Percentiles rank a stretch among this genome's conserved stretches.
phyloP scores from a whole-genome alignment of 2,113 vertebrate species.

The Ptychochromis oligacanthus region DNA sequence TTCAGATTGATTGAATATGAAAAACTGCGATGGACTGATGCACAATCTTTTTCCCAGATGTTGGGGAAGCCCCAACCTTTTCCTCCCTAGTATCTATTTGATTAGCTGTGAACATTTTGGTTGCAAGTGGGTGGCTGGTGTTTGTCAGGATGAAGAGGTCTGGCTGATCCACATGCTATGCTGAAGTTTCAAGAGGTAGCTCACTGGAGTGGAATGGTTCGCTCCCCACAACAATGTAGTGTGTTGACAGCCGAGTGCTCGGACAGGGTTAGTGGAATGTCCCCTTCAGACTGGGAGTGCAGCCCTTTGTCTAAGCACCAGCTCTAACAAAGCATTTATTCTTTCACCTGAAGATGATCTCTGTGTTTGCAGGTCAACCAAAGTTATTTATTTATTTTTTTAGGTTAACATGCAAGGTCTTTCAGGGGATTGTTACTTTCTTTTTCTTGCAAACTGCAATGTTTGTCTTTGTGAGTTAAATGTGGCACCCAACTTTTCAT shows the following conservation, averaged over 20 bases:
- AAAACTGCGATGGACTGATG: background rate
- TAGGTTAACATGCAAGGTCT: background rate
- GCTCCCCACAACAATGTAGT: slow-evolving; percentile 66
- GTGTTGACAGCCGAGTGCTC: slow-evolving; percentile 74
- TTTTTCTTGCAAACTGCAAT: background rate
- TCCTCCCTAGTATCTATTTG: slow-evolving; percentile 41
- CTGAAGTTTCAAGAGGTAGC: slow-evolving; percentile 65
- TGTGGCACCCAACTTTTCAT: background rate
- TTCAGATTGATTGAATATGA: background rate
- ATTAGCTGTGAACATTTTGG: slow-evolving; percentile 23
- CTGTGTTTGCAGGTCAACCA: background rate
- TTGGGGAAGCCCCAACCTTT: background rate
- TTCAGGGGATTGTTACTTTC: background rate
- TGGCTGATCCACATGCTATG: slow-evolving; percentile 56
- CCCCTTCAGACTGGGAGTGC: slow-evolving; percentile 49
- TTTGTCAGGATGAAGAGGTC: slow-evolving; percentile 36
- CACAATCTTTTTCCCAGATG: background rate
- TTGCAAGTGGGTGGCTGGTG: slow-evolving; percentile 29
- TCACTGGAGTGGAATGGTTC: slow-evolving; percentile 72
- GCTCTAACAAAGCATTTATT: slow-evolving; percentile 29
- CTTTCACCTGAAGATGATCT: slow-evolving; percentile 55
- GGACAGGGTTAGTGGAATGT: slow-evolving; percentile 71
- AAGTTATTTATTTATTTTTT: background rate
- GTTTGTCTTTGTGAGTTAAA: background rate
- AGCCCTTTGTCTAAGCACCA: slow-evolving; percentile 46